Percentiles rank a stretch among this genome's conserved stretches.
Evolutionary conservation across 2,888 invertebrate species (phyloP).

Genomic region (Agelastica alni): DNA sequence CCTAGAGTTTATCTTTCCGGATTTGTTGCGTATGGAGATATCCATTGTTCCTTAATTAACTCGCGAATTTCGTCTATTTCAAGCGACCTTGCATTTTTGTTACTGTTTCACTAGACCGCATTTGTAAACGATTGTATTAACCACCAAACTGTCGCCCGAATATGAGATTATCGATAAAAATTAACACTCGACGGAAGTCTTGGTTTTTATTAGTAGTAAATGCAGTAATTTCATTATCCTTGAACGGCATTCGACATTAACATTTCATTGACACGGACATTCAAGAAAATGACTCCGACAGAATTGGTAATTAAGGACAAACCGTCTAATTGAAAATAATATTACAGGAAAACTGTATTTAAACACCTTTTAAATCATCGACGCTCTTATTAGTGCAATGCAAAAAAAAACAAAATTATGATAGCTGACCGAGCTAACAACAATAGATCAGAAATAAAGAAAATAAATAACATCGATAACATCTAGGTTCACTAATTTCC

Average conservation of each 20-base stretch:
- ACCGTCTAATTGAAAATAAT: too few species aligned
- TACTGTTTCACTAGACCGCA: not conserved
- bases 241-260: not conserved
- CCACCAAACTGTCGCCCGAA: not conserved
- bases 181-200: not conserved
- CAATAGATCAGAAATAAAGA: too few species aligned
- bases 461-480: too few species aligned
- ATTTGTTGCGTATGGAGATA: too few species aligned
- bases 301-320: not conserved
- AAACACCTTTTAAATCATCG: too few species aligned
- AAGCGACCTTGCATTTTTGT: constrained; percentile 3
- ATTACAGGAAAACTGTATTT: too few species aligned
- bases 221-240: not conserved
- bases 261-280: not conserved
- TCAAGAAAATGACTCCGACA: not conserved
- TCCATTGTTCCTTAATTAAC: too few species aligned
- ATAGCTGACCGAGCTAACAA: too few species aligned
- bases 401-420: too few species aligned
- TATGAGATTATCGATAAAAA: not conserved
- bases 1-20: too few species aligned
- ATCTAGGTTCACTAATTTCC: too few species aligned
- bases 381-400: too few species aligned
- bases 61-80: not conserved
- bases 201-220: not conserved
- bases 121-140: not conserved